A percentile compares a stretch with the other conserved stretches of the same genome.
Evolutionary conservation across 2,797 vertebrate species (phyloP).

Genomic region (Menidia menidia): DNA sequence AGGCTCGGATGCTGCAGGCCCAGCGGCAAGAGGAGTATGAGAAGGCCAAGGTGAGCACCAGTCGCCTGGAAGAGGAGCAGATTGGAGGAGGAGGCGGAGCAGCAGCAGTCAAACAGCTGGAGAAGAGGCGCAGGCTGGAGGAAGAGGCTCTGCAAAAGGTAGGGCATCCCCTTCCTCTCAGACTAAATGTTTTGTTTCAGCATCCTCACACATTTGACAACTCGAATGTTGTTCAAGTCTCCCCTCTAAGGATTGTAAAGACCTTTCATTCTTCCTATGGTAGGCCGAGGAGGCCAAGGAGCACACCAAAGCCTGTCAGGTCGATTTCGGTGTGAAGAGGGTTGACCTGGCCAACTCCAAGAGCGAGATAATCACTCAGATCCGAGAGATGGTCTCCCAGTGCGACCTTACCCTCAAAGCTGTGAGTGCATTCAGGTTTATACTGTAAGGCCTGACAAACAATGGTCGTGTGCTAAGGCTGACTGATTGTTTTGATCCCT

Average conservation of each 20-base stretch:
- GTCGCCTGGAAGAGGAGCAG: slow-evolving; percentile 92
- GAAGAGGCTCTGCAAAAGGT: slow-evolving; percentile 97
- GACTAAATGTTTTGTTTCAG: background rate
- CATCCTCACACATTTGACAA: no score
- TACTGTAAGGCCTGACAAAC: background rate
- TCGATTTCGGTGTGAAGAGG: slow-evolving; percentile 89
- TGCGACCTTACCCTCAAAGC: slow-evolving; percentile 98
- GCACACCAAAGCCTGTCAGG: slow-evolving; percentile 89
- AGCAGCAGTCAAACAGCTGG: slow-evolving; percentile 88
- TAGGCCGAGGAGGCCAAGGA: slow-evolving; percentile 94
- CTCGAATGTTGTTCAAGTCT: no score
- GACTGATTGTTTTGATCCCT: background rate
- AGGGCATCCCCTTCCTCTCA: slow-evolving; percentile 4
- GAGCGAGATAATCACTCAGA: slow-evolving; percentile 91
- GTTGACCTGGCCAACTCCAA: slow-evolving; percentile 89
- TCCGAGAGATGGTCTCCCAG: slow-evolving; percentile 94
- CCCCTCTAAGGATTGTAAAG: no score
- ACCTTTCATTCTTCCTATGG: background rate
- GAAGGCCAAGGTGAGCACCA: slow-evolving; percentile 90
- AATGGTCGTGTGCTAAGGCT: background rate
- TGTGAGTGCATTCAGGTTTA: slow-evolving; percentile 79
- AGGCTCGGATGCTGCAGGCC: slow-evolving; percentile 88
- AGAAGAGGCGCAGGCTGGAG: slow-evolving; percentile 92
- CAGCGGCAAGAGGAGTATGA: slow-evolving; percentile 96
- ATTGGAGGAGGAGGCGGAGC: slow-evolving; percentile 79